Conservation (phyloP, 2,113 vertebrate genomes). For the Plestiodon gilberti region DNA sequence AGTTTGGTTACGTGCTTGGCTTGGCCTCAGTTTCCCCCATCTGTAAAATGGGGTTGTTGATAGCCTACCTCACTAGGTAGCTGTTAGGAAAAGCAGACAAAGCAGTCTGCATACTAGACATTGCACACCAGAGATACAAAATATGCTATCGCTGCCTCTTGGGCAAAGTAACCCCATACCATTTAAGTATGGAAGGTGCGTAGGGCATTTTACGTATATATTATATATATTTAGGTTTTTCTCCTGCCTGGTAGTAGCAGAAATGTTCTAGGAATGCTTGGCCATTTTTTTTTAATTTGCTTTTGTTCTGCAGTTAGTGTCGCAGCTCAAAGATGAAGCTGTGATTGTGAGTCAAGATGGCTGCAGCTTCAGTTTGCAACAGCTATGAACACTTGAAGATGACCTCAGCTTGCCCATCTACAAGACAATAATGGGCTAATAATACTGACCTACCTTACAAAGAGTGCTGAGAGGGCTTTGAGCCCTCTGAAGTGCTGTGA, state of each 20-base stretch:
- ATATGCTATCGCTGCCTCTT: not conserved
- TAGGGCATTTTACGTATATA: conserved; percentile 72
- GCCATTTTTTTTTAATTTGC: too few species aligned
- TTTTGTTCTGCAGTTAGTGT: not conserved
- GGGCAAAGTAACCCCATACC: not conserved
- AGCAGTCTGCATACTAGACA: not conserved
- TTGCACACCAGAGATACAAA: too few species aligned
- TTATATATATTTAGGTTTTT: not conserved
- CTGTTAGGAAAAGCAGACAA: not conserved
- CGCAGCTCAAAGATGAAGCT: not conserved
- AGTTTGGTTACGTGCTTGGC: too few species aligned
- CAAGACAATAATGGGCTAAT: not conserved
- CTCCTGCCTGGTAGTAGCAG: not conserved
- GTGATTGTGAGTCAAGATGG: not conserved
- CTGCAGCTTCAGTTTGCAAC: not conserved
- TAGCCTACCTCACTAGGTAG: too few species aligned
- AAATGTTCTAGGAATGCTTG: not conserved
- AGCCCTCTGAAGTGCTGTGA: not conserved
- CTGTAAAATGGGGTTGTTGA: not conserved
- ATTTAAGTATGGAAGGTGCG: conserved; percentile 63
- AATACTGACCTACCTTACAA: not conserved
- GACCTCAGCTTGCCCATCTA: not conserved
- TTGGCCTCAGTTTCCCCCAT: not conserved
- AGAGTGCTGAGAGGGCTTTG: not conserved
- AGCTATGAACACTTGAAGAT: not conserved